phyloP scores from a whole-genome alignment of 2,888 invertebrate genomes.

The Drosophila lutescens region DNA sequence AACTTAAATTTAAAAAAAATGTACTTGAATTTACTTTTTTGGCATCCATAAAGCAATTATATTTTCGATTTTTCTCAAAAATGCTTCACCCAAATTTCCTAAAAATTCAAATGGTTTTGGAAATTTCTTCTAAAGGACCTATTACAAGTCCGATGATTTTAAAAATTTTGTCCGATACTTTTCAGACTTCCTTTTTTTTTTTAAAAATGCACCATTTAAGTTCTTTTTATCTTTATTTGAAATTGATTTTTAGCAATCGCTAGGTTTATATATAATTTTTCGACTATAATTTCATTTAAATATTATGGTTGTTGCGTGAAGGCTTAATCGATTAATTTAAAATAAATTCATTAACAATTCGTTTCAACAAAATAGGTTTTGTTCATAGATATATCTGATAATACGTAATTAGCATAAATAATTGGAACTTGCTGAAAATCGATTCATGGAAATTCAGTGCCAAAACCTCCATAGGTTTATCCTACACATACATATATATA shows the following conservation, averaged over 20 bases:
- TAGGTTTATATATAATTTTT: conserved; percentile 64
- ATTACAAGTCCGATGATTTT: no score
- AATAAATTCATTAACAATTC: conserved; percentile 77
- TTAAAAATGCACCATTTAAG: background rate
- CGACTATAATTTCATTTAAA: conserved; percentile 71
- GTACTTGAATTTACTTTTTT: no score
- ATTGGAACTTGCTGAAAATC: conserved; percentile 35
- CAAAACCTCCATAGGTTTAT: conserved; percentile 12
- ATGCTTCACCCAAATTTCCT: no score
- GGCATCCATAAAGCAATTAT: no score
- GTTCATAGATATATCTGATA: conserved; percentile 30
- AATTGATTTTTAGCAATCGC: conserved; percentile 46
- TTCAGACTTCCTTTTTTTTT: no score
- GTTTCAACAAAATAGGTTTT: conserved; percentile 63
- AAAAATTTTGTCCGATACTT: no score
- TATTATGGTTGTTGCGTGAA: conserved; percentile 48
- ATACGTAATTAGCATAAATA: conserved; percentile 43
- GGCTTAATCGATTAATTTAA: conserved; percentile 61
- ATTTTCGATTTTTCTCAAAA: no score
- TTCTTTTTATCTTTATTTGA: conserved; percentile 45
- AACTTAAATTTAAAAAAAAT: no score
- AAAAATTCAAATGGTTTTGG: no score
- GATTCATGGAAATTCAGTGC: conserved; percentile 25
- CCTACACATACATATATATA: conserved; percentile 13
- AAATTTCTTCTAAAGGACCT: no score